A percentile compares a stretch with the other conserved stretches of the same genome.
phyloP scores from a whole-genome alignment of 2,797 vertebrate genomes.

The Adelosebastes latens region DNA sequence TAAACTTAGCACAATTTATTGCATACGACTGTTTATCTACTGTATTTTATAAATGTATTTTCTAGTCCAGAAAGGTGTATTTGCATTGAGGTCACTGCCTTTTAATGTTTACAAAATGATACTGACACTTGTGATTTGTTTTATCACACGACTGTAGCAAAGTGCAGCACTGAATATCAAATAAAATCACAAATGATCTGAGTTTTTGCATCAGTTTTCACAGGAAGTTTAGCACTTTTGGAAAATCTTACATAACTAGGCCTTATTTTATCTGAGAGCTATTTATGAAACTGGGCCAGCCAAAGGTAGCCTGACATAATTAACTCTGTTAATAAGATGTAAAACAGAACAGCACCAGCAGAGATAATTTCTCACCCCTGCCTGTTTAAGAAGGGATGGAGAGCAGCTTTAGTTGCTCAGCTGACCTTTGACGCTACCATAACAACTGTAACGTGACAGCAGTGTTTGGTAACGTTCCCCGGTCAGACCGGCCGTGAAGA shows the following conservation, averaged over 20 bases:
- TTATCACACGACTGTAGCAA: constrained; percentile 20
- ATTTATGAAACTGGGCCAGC: constrained; percentile 12
- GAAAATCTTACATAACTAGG: neutral
- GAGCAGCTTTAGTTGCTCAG: neutral
- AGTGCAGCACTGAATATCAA: constrained; percentile 7
- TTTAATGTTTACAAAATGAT: constrained; percentile 35
- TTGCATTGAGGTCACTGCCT: constrained; percentile 44
- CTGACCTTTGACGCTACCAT: neutral
- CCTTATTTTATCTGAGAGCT: constrained; percentile 1
- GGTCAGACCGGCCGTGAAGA: constrained; percentile 3
- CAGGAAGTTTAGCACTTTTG: neutral
- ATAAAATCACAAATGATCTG: constrained; percentile 34
- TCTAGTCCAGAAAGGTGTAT: constrained; percentile 32
- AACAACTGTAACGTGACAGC: neutral
- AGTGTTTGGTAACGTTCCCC: constrained; percentile 5
- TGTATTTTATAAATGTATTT: constrained; percentile 60
- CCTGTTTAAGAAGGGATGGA: neutral
- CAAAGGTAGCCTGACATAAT: constrained; percentile 8
- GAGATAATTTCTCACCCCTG: neutral
- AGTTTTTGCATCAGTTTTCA: neutral
- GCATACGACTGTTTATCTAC: constrained; percentile 20
- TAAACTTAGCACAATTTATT: constrained; percentile 6
- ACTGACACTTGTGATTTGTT: constrained; percentile 14
- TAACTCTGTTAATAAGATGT: neutral
- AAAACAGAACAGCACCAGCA: neutral